Base-by-base conservation (phyloP, 2,888 invertebrate species). In the Tetranychus truncatus region DNA sequence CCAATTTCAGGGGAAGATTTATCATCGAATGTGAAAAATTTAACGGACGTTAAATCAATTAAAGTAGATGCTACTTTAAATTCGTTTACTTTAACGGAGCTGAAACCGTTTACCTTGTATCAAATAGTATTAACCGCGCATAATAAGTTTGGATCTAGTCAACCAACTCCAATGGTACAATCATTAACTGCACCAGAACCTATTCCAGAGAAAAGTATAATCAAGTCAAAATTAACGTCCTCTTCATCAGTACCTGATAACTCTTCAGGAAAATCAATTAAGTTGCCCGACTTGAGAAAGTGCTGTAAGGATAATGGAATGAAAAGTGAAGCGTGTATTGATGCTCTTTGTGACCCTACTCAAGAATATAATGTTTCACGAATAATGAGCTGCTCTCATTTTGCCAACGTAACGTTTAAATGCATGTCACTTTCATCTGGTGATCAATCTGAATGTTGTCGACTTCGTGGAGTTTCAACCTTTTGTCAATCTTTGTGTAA, bases 331-430 rank as follows among this genome's bases (percentile, higher is more conserved):
- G 87, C 83, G 73, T 91, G 91, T 81, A 83, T 91, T 34, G 88
- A 88, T 80, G 89, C 89, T 81, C 86, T 92, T 79, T 92, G 91
- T 81, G 90, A 91, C 82, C 90, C 91, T 0, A 72, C 72, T 55
- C 46, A 75, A 44, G 65, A 81, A 80, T 84, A 81, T 80, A 82
- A 78, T 81, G 84, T 87, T 34, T 86, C 88, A 84, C 87, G 89
- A 78, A 85, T 91, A 81, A 91, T 91, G 89, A 90, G 91, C 67
- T 92, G 91, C 83, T 91, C 91, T 0, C 91, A 91, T 0, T 91
- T 91, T 90, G 90, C 90, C 0, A 87, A 88, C 4, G 88, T 88
- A 46, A 90, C 67, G 1, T 91, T 91, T 82, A 87, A 88, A 15
- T 92, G 91, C 80, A 84, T 91, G 76, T 88, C 90, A 69, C 34